Base-by-base conservation (phyloP, 2,888 invertebrate genomes). In the Oasisia sp. region DNA sequence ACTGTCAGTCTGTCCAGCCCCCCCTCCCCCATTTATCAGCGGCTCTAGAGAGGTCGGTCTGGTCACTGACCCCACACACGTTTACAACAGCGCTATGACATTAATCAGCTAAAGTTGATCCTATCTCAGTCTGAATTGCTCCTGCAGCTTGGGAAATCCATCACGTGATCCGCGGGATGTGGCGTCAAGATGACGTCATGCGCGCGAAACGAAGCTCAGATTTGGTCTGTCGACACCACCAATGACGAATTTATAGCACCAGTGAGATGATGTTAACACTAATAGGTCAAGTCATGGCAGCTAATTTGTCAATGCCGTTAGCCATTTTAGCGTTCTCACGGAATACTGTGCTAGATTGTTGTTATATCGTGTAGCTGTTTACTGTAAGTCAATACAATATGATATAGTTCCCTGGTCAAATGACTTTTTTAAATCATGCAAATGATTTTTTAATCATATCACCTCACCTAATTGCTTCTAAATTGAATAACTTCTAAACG, bases 81-180 rank as follows among this genome's bases (percentile, higher is more conserved):
- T 74, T 74, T 74, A 74, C 74, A 74, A 74, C 74, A n/a, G 74
- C 74, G 74, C 74, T 74, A 74, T 74, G 74, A 74, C 74, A 74
- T 74, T 74, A 74, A 74, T 74, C 74, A 27, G 74, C 74, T 74
- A 14, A 74, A 74, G 74, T 74, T 27, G 74, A 74, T 74, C n/a
- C 7, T 74, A 74, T 74, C 19, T 74, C 74, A 19, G 74, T n/a
- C n/a, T 27, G 74, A 74, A 74, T 74, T 74, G 74, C 74, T 74
- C n/a, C 74, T 19, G 74, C 74, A 74, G 74, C 74, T 74, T 74
- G 74, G 74, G 74, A 74, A 74, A 74, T n/a, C 27, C 74, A n/a
- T 74, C 74, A 74, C 74, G 74, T 74, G 74, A 74, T 74, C 74
- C 5, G 74, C 1, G 27, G 74, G 74, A 27, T 19, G 74, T 27